A percentile compares a stretch with the other conserved stretches of the same genome.
Conservation (phyloP, 2,797 vertebrate genomes). For the Platyrinchus mystaceus region DNA sequence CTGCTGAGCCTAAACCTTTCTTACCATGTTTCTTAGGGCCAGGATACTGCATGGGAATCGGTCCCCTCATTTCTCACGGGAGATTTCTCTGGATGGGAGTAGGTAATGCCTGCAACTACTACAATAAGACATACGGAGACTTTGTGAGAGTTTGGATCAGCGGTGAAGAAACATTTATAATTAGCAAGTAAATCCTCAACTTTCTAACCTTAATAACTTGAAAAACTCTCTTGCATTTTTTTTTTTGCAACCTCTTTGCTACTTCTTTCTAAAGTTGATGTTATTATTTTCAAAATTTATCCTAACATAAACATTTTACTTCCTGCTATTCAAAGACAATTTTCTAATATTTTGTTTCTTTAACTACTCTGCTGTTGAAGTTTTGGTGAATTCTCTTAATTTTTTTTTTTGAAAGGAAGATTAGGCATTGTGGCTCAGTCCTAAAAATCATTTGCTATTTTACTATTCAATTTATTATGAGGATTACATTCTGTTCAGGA, state of each 20-base stretch:
- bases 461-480: background rate
- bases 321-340: background rate
- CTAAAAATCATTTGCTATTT: background rate
- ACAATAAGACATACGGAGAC: slow-evolving; percentile 90
- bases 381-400: background rate
- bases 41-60: slow-evolving; percentile 86
- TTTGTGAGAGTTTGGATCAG: slow-evolving; percentile 92
- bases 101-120: slow-evolving; percentile 92
- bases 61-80: slow-evolving; percentile 86
- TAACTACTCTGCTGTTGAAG: background rate
- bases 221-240: background rate
- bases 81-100: slow-evolving; percentile 95
- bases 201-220: background rate
- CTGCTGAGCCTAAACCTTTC: background rate
- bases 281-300: background rate
- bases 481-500: background rate
- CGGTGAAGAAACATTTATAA: slow-evolving; percentile 91
- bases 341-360: background rate
- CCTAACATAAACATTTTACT: background rate
- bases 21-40: slow-evolving; percentile 80
- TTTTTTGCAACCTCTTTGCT: background rate
- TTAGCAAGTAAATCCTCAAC: slow-evolving; percentile 85
- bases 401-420: background rate
- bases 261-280: background rate
- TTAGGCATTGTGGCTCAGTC: background rate